Base-by-base conservation (phyloP, 2,888 invertebrate species). In the Plagodis dolabraria region DNA sequence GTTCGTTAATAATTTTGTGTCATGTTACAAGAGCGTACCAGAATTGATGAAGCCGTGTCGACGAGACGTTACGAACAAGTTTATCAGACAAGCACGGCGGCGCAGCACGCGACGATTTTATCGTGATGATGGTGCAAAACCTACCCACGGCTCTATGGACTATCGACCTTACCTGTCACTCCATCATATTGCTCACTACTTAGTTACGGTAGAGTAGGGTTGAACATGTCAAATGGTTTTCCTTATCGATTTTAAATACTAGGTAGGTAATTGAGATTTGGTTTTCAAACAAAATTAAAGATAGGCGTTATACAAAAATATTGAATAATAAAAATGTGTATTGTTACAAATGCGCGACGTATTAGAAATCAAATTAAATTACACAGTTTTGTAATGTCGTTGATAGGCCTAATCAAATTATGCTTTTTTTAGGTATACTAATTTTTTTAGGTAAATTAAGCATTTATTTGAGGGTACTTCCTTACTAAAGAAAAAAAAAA, bases 81-180 rank as follows among this genome's bases (percentile, higher is more conserved):
- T 80, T 83, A 82, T 85, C 83, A 77, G 71, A 46, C 68, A 55
- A 64, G 62, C 70, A 68, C 61, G 57, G 67, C 66, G 65, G 68
- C 76, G 75, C 82, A 82, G 75, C 82, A 82, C 82, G 82, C 84
- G 76, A 82, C 74, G 80, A 80, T 79, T 69, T 79, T 85, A 86
- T 87, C 85, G 70, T 71, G 70, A 76, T 83, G 85, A 86, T 81
- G 80, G 67, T 74, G 77, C 79, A 77, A 77, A 82, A 83, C 74
- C 54, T 66, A 68, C 66, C 66, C 59, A 47, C 33, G 7, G 44
- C 49, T 63, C 69, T 50, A 69, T 63, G 61, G 64, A 68, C 60
- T 65, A 69, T 73, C 70, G 65, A 60, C 57, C 44, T 57, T 11
- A 57, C 58, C 53, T 60, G 59, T 55, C 64, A 53, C 61, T 63